Conservation (phyloP, 1,140 invertebrate species). For the Harpegnathos saltator region DNA sequence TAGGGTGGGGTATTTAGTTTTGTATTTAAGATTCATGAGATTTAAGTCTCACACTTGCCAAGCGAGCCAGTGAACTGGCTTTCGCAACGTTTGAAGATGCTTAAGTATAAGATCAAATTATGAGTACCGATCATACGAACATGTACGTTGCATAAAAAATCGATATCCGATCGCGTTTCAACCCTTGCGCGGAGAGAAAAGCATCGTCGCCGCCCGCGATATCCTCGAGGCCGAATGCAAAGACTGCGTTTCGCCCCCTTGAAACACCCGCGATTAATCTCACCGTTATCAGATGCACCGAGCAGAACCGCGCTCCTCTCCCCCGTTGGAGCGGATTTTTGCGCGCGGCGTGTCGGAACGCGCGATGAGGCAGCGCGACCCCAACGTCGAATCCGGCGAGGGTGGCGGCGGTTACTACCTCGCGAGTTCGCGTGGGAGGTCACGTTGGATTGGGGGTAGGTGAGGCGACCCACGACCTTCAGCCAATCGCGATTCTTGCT, state of each 20-base stretch:
- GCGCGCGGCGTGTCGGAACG: constrained; percentile 2
- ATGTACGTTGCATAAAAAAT: no score
- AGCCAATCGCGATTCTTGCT: constrained; percentile 80
- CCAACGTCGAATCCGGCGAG: constrained; percentile 54
- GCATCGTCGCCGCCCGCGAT: no score
- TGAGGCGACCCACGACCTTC: constrained; percentile 83
- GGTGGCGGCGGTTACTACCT: constrained; percentile 73
- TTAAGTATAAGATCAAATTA: no score
- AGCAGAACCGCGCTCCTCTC: neutral
- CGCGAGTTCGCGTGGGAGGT: constrained; percentile 83
- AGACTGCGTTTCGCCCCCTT: neutral
- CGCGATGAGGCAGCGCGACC: constrained; percentile 12
- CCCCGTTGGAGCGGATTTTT: constrained; percentile 1
- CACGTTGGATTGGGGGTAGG: constrained; percentile 81
- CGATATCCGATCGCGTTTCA: no score
- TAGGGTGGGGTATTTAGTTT: no score
- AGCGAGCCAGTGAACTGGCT: no score
- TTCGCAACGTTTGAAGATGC: no score
- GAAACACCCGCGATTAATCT: neutral
- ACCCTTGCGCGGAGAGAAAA: no score
- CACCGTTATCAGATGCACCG: constrained; percentile 19
- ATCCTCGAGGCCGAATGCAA: neutral
- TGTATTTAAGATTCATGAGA: no score
- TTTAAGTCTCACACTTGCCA: no score
- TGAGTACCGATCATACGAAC: no score